These are phyloP conservation scores for Pandemis heparana DNA, from an alignment of 2,888 invertebrate species.

Conservation along the genomic window DNA sequence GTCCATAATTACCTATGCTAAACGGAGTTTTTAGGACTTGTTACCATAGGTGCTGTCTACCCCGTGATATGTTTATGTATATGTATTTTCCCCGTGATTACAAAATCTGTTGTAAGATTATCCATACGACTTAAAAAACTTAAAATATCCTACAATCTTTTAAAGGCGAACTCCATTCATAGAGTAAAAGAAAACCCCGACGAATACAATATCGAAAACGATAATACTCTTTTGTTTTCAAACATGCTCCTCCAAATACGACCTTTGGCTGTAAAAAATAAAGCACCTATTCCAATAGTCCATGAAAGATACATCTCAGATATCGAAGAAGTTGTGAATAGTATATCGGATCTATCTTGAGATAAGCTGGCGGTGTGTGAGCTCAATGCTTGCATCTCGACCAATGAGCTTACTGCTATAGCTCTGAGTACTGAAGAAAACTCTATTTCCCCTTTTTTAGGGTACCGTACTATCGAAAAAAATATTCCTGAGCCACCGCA, in stretches of 20 bases:
- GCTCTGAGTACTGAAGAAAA: constrained; percentile 16
- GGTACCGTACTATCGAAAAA: background rate
- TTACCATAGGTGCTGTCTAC: no score
- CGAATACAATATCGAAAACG: constrained; percentile 4
- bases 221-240: constrained; percentile 5
- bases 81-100: no score
- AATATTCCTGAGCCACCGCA: no score
- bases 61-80: no score
- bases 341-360: constrained; percentile 34
- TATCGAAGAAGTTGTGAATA: constrained; percentile 21
- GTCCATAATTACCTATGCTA: no score
- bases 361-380: constrained; percentile 28
- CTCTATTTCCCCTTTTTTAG: constrained; percentile 6
- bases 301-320: background rate
- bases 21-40: no score
- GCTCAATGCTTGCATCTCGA: constrained; percentile 25
- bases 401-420: constrained; percentile 34
- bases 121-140: no score
- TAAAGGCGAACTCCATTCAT: background rate
- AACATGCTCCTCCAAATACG: background rate
- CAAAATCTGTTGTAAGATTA: no score
- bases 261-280: constrained; percentile 9
- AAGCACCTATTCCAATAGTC: background rate
- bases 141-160: no score
- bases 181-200: constrained; percentile 11